These are phyloP conservation scores for Tragopan temminckii DNA, from an alignment of 2,797 vertebrate genomes.

Conservation along the genomic window DNA sequence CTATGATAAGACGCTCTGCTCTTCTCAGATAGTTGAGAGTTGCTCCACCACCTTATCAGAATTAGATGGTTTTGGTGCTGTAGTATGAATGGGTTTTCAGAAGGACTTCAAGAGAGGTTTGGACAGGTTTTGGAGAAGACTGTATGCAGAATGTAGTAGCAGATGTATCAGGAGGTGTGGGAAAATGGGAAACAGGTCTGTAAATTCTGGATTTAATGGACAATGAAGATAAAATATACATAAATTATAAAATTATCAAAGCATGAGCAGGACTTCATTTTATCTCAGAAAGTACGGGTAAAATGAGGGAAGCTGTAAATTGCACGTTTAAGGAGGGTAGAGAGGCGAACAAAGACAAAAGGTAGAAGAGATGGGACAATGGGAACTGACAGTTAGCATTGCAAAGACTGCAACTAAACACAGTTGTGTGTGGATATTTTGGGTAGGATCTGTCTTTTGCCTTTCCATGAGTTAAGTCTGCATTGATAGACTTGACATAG, in stretches of 20 bases:
- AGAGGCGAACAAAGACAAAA: not conserved
- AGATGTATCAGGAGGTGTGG: not conserved
- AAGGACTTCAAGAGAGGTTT: not conserved
- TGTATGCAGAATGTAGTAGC: not conserved
- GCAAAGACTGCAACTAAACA: not conserved
- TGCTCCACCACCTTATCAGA: not conserved
- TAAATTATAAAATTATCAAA: not conserved
- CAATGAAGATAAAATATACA: fast-evolving
- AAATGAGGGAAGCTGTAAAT: not conserved
- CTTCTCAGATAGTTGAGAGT: not conserved
- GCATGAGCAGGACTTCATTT: not conserved
- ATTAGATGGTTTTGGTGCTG: not conserved
- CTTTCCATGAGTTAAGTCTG: fast-evolving
- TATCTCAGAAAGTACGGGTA: not conserved
- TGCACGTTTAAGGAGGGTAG: not conserved
- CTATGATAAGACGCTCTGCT: not conserved
- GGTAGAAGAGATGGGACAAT: not conserved
- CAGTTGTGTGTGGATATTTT: not conserved
- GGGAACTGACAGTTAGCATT: not conserved
- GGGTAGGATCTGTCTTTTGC: not conserved
- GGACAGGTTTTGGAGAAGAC: not conserved
- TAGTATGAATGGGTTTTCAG: not conserved
- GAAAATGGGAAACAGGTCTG: not conserved
- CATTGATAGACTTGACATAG: not conserved
- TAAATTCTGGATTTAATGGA: not conserved